A percentile compares a stretch with the other conserved stretches of the same genome.
phyloP scores from a whole-genome alignment of 2,113 vertebrate genomes.

The Prunella himalayana region DNA sequence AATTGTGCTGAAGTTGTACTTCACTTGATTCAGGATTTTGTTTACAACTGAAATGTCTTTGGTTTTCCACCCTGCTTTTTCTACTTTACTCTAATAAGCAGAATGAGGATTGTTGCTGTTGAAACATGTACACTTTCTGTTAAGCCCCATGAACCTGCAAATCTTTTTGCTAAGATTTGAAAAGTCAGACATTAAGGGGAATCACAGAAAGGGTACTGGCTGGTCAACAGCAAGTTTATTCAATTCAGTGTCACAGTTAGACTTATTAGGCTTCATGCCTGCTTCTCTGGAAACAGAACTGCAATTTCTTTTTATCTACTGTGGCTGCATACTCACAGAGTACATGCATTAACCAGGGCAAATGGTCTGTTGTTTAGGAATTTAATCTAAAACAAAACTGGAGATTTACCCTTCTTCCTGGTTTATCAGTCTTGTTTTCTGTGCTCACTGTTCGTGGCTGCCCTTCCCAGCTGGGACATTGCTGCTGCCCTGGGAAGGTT shows the following conservation, averaged over 20 bases:
- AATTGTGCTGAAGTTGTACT: constrained; percentile 5
- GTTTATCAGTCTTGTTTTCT: not conserved
- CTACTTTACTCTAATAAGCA: not conserved
- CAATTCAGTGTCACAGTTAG: not conserved
- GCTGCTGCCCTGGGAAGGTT: not conserved
- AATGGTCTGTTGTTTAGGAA: not conserved
- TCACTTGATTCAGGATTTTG: not conserved
- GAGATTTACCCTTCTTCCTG: not conserved
- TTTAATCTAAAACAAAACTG: not conserved
- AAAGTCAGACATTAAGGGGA: not conserved
- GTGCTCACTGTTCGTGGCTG: not conserved
- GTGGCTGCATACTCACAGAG: not conserved
- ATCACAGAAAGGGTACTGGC: not conserved
- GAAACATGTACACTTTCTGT: not conserved
- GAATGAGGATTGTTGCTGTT: not conserved
- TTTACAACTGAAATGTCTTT: not conserved
- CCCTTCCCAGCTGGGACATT: not conserved
- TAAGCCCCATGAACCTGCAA: not conserved
- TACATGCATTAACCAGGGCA: not conserved
- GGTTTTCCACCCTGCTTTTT: not conserved
- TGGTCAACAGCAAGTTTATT: constrained; percentile 12
- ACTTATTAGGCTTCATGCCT: not conserved
- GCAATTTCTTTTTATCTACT: not conserved
- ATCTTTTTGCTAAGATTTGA: not conserved
- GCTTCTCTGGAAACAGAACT: not conserved